phyloP scores from a whole-genome alignment of 2,888 invertebrate genomes.

The Microctonus brassicae region DNA sequence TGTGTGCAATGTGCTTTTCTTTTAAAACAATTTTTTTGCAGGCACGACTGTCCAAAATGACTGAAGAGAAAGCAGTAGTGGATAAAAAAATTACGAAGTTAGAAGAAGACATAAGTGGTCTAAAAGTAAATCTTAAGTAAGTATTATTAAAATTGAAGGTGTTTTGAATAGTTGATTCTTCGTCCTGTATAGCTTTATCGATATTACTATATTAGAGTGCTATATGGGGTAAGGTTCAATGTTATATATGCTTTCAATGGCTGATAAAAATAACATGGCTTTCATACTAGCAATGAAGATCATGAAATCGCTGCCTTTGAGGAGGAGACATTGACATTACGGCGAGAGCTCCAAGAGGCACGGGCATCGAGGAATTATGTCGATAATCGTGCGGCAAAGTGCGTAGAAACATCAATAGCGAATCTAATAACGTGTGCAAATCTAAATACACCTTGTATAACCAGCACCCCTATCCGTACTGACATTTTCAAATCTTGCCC shows the following conservation, averaged over 20 bases:
- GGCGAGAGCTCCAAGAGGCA: conserved; percentile 67
- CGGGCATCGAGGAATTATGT: conserved; percentile 59
- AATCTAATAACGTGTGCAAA: conserved; percentile 55
- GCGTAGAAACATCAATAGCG: conserved; percentile 60
- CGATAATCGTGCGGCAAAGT: conserved; percentile 64
- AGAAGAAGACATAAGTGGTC: conserved; percentile 59
- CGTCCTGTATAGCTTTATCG: conserved; percentile 12
- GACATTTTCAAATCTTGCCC: conserved; percentile 38
- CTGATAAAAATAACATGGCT: conserved; percentile 20
- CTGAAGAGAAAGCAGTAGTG: conserved; percentile 57
- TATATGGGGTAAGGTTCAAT: background rate
- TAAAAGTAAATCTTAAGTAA: conserved; percentile 63
- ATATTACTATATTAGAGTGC: background rate
- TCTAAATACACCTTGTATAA: conserved; percentile 59
- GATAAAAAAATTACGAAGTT: conserved; percentile 58
- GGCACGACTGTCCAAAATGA: conserved; percentile 58
- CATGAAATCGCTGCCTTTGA: conserved; percentile 67
- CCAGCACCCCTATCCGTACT: conserved; percentile 67
- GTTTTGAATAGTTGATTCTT: conserved; percentile 5
- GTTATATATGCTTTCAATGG: conserved; percentile 3
- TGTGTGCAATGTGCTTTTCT: background rate
- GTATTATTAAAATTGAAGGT: conserved; percentile 44
- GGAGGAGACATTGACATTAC: conserved; percentile 64
- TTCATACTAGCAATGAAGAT: conserved; percentile 57
- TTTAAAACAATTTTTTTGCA: conserved; percentile 42